phyloP scores from a whole-genome alignment of 2,888 invertebrate genomes.

The Hybos culiciformis region DNA sequence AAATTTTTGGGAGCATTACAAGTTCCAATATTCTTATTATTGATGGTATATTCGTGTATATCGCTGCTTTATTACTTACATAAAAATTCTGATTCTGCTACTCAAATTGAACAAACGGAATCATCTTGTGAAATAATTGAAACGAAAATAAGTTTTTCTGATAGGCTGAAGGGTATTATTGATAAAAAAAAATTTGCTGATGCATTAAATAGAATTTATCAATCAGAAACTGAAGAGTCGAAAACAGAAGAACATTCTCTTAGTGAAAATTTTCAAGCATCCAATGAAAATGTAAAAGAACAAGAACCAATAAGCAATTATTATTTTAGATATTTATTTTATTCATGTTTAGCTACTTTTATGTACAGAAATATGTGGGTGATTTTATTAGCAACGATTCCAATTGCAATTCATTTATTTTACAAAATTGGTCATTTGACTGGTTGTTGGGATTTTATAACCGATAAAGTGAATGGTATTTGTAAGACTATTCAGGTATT shows the following conservation, averaged over 20 bases:
- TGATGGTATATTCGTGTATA: constrained; percentile 42
- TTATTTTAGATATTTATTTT: constrained; percentile 64
- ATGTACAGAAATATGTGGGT: constrained; percentile 80
- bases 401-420: constrained; percentile 39
- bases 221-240: constrained; percentile 19
- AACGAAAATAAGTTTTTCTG: neutral
- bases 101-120: constrained; percentile 32
- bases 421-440: constrained; percentile 24
- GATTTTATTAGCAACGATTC: constrained; percentile 60
- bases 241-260: constrained; percentile 28
- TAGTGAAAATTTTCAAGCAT: constrained; percentile 25
- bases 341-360: constrained; percentile 69
- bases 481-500: too few species aligned
- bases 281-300: constrained; percentile 24
- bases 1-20: constrained; percentile 62
- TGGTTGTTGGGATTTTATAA: constrained; percentile 27
- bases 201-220: constrained; percentile 28
- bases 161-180: constrained; percentile 19
- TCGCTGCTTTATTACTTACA: too few species aligned
- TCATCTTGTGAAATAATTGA: constrained; percentile 22
- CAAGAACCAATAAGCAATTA: constrained; percentile 40
- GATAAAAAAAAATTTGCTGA: constrained; percentile 27
- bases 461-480: too few species aligned
- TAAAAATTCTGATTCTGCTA: too few species aligned
- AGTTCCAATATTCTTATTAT: constrained; percentile 55